Evolutionary conservation across 2,888 invertebrate genomes (phyloP).

Genomic region (Celastrina argiolus): DNA sequence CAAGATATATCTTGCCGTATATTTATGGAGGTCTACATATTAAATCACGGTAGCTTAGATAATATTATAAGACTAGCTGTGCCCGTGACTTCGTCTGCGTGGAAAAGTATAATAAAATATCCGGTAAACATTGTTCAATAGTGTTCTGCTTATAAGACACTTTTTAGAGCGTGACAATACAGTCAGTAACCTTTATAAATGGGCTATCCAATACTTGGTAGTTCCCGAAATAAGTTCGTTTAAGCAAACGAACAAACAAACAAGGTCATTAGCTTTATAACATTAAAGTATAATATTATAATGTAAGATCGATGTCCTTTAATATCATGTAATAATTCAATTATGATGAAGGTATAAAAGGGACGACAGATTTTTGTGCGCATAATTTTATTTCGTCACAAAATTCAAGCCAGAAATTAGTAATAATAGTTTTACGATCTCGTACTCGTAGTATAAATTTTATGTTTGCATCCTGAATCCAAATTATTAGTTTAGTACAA

Average conservation of each 20-base stretch:
- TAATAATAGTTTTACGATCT: not conserved
- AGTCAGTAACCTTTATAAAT: no score
- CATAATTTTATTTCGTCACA: not conserved
- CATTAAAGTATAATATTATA: not conserved
- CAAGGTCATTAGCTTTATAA: no score
- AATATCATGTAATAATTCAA: not conserved
- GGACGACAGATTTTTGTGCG: not conserved
- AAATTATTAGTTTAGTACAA: not conserved
- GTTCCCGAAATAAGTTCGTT: no score
- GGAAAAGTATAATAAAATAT: no score
- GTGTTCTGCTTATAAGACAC: no score
- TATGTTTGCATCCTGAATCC: not conserved
- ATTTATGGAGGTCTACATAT: conserved; percentile 3
- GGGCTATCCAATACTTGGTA: no score
- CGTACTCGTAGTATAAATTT: not conserved
- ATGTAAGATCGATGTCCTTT: conserved; percentile 4
- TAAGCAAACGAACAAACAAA: no score
- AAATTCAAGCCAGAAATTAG: not conserved
- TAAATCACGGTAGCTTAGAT: not conserved
- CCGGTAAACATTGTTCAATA: no score
- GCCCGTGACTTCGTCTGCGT: no score
- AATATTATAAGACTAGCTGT: no score
- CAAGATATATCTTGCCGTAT: conserved; percentile 1
- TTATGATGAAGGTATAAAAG: not conserved
- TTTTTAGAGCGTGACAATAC: no score